Base-by-base conservation (phyloP, 2,797 vertebrate species). In the Notolabrus celidotus region DNA sequence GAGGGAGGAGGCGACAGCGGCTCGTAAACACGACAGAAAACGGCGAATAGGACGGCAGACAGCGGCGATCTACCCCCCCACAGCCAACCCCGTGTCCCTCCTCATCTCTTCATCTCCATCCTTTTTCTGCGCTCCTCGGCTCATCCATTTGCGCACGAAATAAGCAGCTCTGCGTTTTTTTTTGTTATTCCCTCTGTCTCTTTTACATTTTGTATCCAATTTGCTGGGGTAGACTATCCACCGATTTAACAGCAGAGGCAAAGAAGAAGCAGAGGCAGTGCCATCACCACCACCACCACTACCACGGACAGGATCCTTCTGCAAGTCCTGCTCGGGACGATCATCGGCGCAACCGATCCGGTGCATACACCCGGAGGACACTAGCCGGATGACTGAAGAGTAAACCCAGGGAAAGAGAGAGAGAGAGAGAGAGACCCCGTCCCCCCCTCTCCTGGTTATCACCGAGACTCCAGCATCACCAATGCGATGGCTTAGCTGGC, bases 11-110 rank as follows among this genome's bases (percentile, higher is more conserved):
- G 79, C 79, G 86, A 62, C 77, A 51, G 67, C 43, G 79, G 73
- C 3, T 87, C 77, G 76, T 83, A 88, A 90, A 89, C 85, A 89
- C 88, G 85, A 82, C 82, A 67, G 73, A 80, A 83, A 81, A 80
- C 83, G 66, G 66, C 65, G 79, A 70, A 67, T 47, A 57, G 82
- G 68, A 82, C 86, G 67, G 41, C 57, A 60, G 82, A 79, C 71
- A 79, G 80, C 79, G 68, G 74, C 78, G 69, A 74, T 52, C 77
- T 36, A 51, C 27, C 49, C 67, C 42, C 70, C 67, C 71, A 8
- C 69, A 60, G 7, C 51, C 77, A 8, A 15, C 58, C 64, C 71
- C 49, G 49, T 6, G 72, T 70, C 69, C 75, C 71, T 63, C 70
- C 71, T 57, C 82, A 77, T 86, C 83, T 41, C 65, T 57, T 60